phyloP scores from a whole-genome alignment of 2,797 vertebrate genomes.

The Chelon auratus region DNA sequence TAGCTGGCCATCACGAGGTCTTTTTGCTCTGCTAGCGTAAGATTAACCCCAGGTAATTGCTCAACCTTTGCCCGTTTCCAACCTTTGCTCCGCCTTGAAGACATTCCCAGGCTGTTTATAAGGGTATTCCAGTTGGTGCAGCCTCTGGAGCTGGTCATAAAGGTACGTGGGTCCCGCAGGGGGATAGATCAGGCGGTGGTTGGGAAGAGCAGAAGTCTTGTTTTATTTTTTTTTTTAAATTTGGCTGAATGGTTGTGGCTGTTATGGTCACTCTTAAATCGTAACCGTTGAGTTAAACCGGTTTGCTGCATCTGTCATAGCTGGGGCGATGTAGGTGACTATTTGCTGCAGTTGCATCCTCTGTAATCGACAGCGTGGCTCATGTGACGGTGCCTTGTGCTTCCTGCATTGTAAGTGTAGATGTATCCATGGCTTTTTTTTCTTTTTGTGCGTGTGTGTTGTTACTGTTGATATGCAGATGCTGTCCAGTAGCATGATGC shows the following conservation, averaged over 20 bases:
- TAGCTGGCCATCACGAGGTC: constrained; percentile 73
- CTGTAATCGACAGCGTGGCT: constrained; percentile 4
- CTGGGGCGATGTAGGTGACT: neutral
- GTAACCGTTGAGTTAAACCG: too few species aligned
- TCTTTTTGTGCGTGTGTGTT: neutral
- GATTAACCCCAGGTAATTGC: constrained; percentile 81
- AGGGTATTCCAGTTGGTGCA: constrained; percentile 27
- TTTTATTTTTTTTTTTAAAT: neutral
- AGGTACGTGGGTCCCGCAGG: constrained; percentile 61
- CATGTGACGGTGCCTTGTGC: constrained; percentile 11
- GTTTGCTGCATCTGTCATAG: neutral
- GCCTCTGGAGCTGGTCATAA: constrained; percentile 43
- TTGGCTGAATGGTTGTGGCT: neutral
- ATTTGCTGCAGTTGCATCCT: neutral
- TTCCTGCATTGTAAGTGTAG: constrained; percentile 4
- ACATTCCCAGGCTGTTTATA: constrained; percentile 28
- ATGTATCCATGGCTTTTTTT: neutral
- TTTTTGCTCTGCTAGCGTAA: constrained; percentile 63
- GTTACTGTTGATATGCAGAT: neutral
- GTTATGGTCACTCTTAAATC: neutral
- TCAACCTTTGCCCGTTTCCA: constrained; percentile 80
- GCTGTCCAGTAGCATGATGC: neutral
- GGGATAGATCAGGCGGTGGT: neutral
- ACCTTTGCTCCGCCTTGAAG: constrained; percentile 71
- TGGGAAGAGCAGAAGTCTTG: neutral